phyloP scores from a whole-genome alignment of 2,888 invertebrate species.

The Hecatera dysodea region DNA sequence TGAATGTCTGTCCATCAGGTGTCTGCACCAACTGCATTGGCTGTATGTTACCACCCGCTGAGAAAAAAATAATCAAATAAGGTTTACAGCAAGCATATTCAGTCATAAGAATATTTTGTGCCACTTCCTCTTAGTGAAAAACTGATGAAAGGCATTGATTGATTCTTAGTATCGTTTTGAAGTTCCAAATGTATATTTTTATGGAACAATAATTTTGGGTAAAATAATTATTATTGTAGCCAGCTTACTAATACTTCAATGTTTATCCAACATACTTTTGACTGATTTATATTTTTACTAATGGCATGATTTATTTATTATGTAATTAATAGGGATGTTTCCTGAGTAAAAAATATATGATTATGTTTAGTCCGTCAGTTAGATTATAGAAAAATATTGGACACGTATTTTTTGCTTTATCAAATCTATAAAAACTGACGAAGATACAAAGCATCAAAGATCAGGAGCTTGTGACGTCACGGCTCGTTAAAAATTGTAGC shows the following conservation, averaged over 20 bases:
- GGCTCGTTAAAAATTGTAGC: too few species aligned
- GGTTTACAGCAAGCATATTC: not conserved
- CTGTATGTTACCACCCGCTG: slow-evolving; percentile 93
- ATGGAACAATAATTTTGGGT: too few species aligned
- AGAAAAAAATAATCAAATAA: not conserved
- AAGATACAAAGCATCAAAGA: too few species aligned
- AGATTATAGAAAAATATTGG: too few species aligned
- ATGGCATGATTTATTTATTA: too few species aligned
- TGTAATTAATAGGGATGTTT: too few species aligned
- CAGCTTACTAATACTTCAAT: not conserved
- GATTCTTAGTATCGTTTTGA: not conserved
- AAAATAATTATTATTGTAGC: too few species aligned
- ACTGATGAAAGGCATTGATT: not conserved
- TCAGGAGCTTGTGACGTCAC: too few species aligned
- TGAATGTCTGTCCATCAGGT: slow-evolving; percentile 97
- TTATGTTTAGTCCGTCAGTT: too few species aligned
- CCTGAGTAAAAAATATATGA: too few species aligned
- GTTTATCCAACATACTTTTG: not conserved
- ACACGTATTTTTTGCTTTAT: too few species aligned
- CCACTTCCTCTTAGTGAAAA: not conserved
- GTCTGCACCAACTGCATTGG: slow-evolving; percentile 97
- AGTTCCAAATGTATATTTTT: not conserved
- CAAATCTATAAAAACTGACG: too few species aligned
- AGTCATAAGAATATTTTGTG: not conserved
- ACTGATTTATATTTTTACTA: not conserved